A percentile compares a stretch with the other conserved stretches of the same genome.
phyloP scores from a whole-genome alignment of 2,888 invertebrate genomes.

The Aplocera efformata region DNA sequence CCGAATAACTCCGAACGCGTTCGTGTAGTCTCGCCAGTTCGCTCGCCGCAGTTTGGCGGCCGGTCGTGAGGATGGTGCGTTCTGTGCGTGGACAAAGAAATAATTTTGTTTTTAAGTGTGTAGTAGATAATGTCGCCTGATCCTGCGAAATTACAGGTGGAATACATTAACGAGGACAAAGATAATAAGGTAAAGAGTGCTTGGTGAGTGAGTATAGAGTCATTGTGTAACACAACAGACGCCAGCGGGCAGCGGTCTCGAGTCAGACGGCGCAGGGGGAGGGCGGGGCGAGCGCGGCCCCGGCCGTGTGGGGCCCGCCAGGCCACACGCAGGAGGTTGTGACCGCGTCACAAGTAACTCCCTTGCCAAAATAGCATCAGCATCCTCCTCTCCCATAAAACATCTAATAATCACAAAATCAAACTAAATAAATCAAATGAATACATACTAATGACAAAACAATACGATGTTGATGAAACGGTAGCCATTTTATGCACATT shows the following conservation, averaged over 20 bases:
- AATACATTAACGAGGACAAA: slow-evolving; percentile 76
- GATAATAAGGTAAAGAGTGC: slow-evolving; percentile 67
- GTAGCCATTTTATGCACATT: slow-evolving; percentile 24
- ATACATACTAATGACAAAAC: neutral
- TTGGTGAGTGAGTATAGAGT: slow-evolving; percentile 59
- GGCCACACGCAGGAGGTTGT: slow-evolving; percentile 82
- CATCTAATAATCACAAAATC: neutral
- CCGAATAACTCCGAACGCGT: slow-evolving; percentile 64
- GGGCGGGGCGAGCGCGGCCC: slow-evolving; percentile 79
- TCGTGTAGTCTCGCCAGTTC: slow-evolving; percentile 65
- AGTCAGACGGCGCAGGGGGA: slow-evolving; percentile 76
- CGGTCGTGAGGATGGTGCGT: slow-evolving; percentile 77
- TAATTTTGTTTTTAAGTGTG: slow-evolving; percentile 66
- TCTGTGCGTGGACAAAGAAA: slow-evolving; percentile 72
- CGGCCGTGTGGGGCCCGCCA: slow-evolving; percentile 81
- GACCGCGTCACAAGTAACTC: slow-evolving; percentile 79
- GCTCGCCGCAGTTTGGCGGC: slow-evolving; percentile 78
- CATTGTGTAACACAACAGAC: slow-evolving; percentile 76
- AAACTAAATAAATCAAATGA: neutral
- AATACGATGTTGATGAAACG: neutral
- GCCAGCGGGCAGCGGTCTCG: slow-evolving; percentile 76
- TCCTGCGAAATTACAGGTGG: slow-evolving; percentile 70
- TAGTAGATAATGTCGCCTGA: slow-evolving; percentile 79
- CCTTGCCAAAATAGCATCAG: slow-evolving; percentile 73
- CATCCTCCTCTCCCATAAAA: slow-evolving; percentile 42